These are phyloP conservation scores for Mimachlamys varia DNA, from an alignment of 2,888 invertebrate species.

Conservation along the genomic window DNA sequence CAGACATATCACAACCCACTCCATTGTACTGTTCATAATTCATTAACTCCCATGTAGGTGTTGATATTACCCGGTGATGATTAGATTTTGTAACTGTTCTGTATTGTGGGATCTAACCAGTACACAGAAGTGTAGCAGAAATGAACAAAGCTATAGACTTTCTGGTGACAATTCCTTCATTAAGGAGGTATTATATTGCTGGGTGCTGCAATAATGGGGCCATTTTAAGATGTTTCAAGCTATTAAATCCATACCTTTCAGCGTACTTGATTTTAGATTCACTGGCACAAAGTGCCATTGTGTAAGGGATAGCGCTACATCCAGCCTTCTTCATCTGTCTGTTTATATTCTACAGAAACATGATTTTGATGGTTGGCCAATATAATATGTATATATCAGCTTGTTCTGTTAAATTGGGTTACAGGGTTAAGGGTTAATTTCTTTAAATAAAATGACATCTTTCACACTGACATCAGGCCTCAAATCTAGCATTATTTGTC, in stretches of 20 bases:
- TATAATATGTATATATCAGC: no score
- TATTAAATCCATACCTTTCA: neutral
- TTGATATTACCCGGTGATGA: neutral
- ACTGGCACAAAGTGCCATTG: no score
- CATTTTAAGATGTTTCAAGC: slow-evolving; percentile 8
- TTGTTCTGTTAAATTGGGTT: no score
- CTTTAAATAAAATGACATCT: no score
- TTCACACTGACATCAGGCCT: no score
- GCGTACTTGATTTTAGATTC: neutral
- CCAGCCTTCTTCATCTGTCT: no score
- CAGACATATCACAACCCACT: neutral
- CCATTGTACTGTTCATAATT: neutral
- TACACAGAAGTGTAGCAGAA: neutral
- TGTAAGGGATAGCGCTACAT: no score
- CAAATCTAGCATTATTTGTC: no score
- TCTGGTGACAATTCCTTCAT: neutral
- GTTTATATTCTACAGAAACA: no score
- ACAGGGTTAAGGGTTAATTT: no score
- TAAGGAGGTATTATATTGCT: no score
- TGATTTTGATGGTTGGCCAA: no score
- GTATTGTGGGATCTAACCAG: neutral
- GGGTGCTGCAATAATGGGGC: neutral
- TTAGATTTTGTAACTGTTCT: neutral
- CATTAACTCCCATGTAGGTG: neutral
- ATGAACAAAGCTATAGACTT: neutral